These are phyloP conservation scores for Fundulus diaphanus DNA, from an alignment of 2,797 vertebrate species.

Conservation along the genomic window DNA sequence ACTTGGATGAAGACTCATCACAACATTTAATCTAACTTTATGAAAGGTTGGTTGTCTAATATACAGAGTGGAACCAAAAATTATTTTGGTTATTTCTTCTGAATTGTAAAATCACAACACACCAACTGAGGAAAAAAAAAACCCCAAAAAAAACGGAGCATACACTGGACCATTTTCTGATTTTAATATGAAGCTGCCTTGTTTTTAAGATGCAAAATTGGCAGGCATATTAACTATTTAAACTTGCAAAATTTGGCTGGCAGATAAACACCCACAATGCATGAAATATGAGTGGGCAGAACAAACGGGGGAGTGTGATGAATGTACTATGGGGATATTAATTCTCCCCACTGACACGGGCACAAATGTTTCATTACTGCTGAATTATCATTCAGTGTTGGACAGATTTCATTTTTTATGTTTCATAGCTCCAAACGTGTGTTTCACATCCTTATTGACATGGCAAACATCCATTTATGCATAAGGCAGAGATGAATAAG, in stretches of 20 bases:
- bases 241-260: conserved; percentile 44
- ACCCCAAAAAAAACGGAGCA: conserved; percentile 35
- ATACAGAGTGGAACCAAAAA: too few species aligned
- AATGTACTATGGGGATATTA: conserved; percentile 16
- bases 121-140: too few species aligned
- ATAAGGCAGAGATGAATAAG: not conserved
- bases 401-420: not conserved
- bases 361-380: conserved; percentile 31
- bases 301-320: conserved; percentile 21
- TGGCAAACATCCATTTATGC: not conserved
- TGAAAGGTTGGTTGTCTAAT: not conserved
- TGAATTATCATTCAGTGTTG: conserved; percentile 27
- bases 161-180: conserved; percentile 34
- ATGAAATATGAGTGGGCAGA: conserved; percentile 47
- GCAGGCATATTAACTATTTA: conserved; percentile 50
- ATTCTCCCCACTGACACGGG: conserved; percentile 8
- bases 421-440: not conserved
- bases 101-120: conserved; percentile 43
- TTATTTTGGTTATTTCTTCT: conserved; percentile 43
- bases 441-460: not conserved
- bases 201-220: conserved; percentile 26
- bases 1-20: not conserved
- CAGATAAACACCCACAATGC: conserved; percentile 38
- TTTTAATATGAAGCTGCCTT: conserved; percentile 47
- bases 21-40: not conserved